phyloP scores from a whole-genome alignment of 2,113 vertebrate genomes.

The Odontesthes bonariensis region DNA sequence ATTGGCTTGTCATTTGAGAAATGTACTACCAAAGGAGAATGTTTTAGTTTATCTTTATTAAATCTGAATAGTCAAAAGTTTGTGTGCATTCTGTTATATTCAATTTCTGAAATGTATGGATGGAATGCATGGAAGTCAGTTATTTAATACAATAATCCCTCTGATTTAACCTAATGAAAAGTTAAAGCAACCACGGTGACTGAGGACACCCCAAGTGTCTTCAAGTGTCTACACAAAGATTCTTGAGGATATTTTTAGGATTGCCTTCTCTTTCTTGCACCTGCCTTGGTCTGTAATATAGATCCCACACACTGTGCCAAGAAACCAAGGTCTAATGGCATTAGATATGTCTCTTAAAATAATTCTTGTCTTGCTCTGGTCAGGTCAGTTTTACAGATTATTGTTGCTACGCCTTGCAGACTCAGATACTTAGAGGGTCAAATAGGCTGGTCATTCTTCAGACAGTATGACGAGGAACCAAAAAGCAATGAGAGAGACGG shows the following conservation, averaged over 20 bases:
- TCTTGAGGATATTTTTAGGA: slow-evolving; percentile 90
- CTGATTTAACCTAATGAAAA: background rate
- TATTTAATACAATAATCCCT: background rate
- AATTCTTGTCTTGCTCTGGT: slow-evolving; percentile 63
- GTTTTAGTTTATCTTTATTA: background rate
- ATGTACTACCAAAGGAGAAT: slow-evolving; percentile 4
- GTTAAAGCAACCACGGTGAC: background rate
- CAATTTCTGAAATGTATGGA: background rate
- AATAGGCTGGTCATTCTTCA: background rate
- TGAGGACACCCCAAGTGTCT: slow-evolving; percentile 65
- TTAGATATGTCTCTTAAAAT: slow-evolving; percentile 87
- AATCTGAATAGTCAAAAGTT: background rate
- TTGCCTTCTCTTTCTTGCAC: slow-evolving; percentile 83
- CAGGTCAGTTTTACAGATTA: slow-evolving; percentile 56
- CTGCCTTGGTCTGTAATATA: slow-evolving; percentile 89
- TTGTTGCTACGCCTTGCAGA: slow-evolving; percentile 41
- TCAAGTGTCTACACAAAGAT: slow-evolving; percentile 63
- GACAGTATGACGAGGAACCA: background rate
- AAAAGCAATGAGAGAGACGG: background rate
- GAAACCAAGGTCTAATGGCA: slow-evolving; percentile 80
- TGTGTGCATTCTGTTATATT: background rate
- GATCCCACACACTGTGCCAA: slow-evolving; percentile 79
- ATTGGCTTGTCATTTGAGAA: slow-evolving; percentile 32
- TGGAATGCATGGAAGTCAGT: background rate
- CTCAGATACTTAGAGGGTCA: background rate